Base-by-base conservation (phyloP, 2,113 vertebrate genomes). In the Pandion haliaetus region DNA sequence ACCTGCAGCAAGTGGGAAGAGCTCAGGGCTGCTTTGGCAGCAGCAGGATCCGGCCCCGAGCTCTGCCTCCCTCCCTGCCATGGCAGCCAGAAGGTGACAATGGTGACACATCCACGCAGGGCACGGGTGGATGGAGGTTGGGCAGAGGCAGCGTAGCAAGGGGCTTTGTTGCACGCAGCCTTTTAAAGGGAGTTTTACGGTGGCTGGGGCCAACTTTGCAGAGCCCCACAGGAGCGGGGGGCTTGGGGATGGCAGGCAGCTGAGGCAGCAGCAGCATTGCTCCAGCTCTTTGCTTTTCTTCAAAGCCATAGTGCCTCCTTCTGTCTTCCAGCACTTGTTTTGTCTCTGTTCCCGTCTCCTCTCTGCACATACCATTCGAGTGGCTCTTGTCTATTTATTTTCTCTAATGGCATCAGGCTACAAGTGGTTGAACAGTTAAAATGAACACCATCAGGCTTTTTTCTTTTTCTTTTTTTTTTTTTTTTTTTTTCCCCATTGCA, bases 371-470 rank as follows among this genome's bases (percentile, higher is more conserved):
- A 82, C 50, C 63, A 5, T 82, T 95, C 67, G n/a, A 97, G 96
- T 97, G 96, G 88, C 96, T 97, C 93, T 97, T 95, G 86, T 77
- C 93, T 80, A 31, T 86, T 96, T 73, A 85, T 97, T 97, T 91
- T 82, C 91, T 96, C 84, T 90, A 77, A 97, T 90, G 89, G 91
- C 91, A 95, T 88, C 95, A 77, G 86, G 19, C 92, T 93, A 77
- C 94, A 97, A 97, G 97, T 97, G 97, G 86, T 79, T 94, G 91
- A 94, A 65, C 74, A 85, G 95, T 94, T 94, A 82, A 94, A 96
- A 87, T 90, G 95, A 97, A 31, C 96, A 95, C 95, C 70, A 62
- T 14, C 84, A 11, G 57, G 12, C 24, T 29, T 21, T 32, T 18
- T 84, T 84, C 32, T 42, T 45, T 12, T 26, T 4, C 14, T 34